Conservation (phyloP, 2,797 vertebrate genomes). For the Galagoides demidoff region DNA sequence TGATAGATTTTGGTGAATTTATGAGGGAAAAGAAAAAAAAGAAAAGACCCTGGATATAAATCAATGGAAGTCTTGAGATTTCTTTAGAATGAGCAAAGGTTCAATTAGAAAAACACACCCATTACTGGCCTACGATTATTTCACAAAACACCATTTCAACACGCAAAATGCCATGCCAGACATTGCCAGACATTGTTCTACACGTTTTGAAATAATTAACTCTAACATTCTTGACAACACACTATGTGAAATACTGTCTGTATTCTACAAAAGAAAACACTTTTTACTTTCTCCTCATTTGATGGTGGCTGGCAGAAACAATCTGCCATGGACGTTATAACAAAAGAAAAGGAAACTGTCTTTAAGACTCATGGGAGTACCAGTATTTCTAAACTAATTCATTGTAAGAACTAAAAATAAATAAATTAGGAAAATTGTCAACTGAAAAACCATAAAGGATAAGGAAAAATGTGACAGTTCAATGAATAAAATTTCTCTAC, state of each 20-base stretch:
- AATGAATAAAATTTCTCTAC: not conserved
- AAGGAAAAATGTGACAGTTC: not conserved
- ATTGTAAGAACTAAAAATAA: not conserved
- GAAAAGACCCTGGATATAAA: conserved; percentile 93
- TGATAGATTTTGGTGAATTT: conserved; percentile 99
- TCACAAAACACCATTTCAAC: conserved; percentile 99
- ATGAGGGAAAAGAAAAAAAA: conserved; percentile 90
- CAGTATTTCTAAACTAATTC: conserved; percentile 42
- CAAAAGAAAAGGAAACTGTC: not conserved
- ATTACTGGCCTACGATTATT: conserved; percentile 99
- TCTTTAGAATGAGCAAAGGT: conserved; percentile 95
- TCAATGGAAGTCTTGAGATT: conserved; percentile 91
- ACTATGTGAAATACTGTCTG: not conserved
- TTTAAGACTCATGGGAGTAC: not conserved
- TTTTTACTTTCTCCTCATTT: not conserved
- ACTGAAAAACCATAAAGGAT: not conserved
- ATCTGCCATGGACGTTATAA: not conserved
- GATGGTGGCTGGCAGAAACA: not conserved
- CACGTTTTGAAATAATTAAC: not conserved
- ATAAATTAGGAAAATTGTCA: not conserved
- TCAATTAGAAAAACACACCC: conserved; percentile 97
- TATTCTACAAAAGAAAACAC: not conserved
- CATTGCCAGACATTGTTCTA: not conserved
- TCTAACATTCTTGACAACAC: not conserved
- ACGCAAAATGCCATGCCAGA: conserved; percentile 89